phyloP scores from a whole-genome alignment of 2,888 invertebrate genomes.

The Tetragonula carbonaria region DNA sequence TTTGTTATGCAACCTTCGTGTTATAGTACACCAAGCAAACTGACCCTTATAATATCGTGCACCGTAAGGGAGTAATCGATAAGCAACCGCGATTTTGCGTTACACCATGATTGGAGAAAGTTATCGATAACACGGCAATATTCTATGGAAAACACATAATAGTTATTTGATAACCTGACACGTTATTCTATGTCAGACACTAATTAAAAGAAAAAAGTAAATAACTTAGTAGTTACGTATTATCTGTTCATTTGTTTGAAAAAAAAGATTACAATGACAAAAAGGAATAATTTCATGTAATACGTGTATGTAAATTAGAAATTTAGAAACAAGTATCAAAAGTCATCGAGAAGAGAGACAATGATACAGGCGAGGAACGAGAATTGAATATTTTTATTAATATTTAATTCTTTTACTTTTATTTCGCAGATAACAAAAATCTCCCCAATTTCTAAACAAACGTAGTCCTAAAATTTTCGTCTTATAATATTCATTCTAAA shows the following conservation, averaged over 20 bases:
- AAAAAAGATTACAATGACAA: not conserved
- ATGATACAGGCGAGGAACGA: not conserved
- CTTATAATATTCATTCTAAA: not conserved
- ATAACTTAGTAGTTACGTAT: not conserved
- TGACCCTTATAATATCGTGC: conserved; percentile 2
- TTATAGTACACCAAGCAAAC: not conserved
- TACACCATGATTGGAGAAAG: not conserved
- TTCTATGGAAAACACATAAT: not conserved
- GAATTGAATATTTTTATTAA: too few species aligned
- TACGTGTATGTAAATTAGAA: not conserved
- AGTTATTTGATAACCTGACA: not conserved
- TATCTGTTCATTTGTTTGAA: not conserved
- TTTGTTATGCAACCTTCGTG: conserved; percentile 7
- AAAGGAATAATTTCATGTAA: not conserved
- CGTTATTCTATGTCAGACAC: too few species aligned
- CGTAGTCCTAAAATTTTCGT: not conserved
- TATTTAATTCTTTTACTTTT: too few species aligned
- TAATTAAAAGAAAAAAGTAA: not conserved
- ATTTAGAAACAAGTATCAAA: not conserved
- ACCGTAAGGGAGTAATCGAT: not conserved
- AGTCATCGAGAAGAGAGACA: not conserved
- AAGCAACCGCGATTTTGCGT: not conserved
- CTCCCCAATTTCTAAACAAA: too few species aligned
- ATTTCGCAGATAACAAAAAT: too few species aligned
- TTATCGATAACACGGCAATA: not conserved